Percentiles rank a stretch among this genome's conserved stretches.
These are phyloP conservation scores for Caiman crocodilus DNA, from an alignment of 2,797 vertebrate genomes.

Conservation along the genomic window DNA sequence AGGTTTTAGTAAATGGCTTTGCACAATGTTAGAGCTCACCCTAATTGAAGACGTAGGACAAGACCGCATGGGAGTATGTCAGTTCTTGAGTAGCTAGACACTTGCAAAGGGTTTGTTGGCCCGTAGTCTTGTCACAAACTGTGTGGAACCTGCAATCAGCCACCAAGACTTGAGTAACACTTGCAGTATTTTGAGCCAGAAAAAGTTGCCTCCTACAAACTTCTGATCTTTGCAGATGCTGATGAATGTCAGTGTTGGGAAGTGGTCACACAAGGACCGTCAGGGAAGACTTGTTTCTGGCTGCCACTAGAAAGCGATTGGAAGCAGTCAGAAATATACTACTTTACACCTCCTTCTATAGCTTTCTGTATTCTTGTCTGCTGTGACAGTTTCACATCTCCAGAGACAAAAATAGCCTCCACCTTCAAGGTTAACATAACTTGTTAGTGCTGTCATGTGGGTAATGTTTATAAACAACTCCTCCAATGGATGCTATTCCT, in stretches of 20 bases:
- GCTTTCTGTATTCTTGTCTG: accelerated
- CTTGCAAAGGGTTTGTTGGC: neutral
- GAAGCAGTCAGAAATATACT: neutral
- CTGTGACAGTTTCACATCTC: neutral
- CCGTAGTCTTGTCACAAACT: neutral
- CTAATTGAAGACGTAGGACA: neutral
- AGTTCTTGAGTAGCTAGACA: conserved; percentile 4
- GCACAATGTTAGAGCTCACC: conserved; percentile 23
- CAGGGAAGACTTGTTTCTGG: neutral
- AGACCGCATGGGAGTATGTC: conserved; percentile 6
- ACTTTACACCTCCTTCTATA: neutral
- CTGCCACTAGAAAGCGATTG: neutral
- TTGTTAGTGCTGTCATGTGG: neutral
- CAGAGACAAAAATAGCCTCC: accelerated
- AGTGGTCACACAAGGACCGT: neutral
- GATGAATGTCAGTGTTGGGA: neutral
- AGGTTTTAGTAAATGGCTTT: conserved; percentile 22
- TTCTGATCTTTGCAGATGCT: neutral
- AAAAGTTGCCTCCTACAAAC: neutral
- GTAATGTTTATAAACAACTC: neutral
- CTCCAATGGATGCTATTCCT: neutral
- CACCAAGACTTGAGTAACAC: neutral
- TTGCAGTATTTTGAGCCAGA: neutral
- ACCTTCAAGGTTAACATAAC: neutral
- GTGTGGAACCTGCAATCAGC: no score